These are phyloP conservation scores for Falco cherrug DNA, from an alignment of 2,797 vertebrate species.

Conservation along the genomic window DNA sequence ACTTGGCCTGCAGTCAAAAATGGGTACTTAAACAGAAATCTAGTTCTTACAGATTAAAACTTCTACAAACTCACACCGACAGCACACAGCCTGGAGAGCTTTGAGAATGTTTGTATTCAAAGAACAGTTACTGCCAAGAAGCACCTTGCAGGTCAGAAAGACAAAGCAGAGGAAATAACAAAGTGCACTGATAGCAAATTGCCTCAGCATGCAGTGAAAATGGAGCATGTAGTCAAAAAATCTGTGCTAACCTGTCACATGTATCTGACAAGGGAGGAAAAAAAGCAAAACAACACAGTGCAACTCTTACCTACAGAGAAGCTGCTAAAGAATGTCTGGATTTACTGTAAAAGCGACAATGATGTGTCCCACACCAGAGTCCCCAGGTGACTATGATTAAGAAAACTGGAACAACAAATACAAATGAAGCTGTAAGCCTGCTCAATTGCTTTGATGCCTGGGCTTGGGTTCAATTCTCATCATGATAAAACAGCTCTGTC, in stretches of 20 bases:
- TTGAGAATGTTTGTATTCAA: conserved; percentile 32
- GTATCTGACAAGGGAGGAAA: conserved; percentile 28
- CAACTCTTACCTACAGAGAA: not conserved
- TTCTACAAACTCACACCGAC: not conserved
- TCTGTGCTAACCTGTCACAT: conserved; percentile 16
- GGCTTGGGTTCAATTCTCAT: conserved; percentile 24
- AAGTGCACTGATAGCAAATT: conserved; percentile 44
- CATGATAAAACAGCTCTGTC: conserved; percentile 42
- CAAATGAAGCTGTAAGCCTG: conserved; percentile 23
- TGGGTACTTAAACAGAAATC: not conserved
- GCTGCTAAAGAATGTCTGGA: conserved; percentile 10
- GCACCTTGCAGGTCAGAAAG: conserved; percentile 31
- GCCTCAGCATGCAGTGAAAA: conserved; percentile 29
- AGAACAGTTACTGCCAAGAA: conserved; percentile 35
- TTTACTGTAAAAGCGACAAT: not conserved
- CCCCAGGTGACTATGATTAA: not conserved
- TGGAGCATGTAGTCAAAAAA: conserved; percentile 48
- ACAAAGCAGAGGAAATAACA: conserved; percentile 41
- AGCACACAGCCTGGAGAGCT: not conserved
- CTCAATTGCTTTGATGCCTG: conserved; percentile 22
- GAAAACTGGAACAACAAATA: not conserved
- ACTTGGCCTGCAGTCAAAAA: not conserved
- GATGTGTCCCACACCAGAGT: not conserved
- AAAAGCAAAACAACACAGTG: not conserved
- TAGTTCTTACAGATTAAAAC: not conserved